phyloP scores from a whole-genome alignment of 2,888 invertebrate genomes.

The Podotricha telesiphe region DNA sequence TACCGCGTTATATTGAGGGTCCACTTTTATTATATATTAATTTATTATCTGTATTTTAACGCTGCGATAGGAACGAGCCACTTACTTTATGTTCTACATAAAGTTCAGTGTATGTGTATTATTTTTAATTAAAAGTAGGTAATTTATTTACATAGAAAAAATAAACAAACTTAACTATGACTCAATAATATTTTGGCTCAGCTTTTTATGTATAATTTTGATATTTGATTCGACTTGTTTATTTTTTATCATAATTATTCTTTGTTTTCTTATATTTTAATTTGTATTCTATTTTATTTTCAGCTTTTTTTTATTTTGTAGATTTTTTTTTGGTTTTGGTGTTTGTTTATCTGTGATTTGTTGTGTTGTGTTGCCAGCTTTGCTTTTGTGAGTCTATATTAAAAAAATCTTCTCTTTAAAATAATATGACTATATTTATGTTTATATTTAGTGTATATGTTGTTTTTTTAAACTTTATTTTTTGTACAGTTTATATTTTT shows the following conservation, averaged over 20 bases:
- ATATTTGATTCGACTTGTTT: background rate
- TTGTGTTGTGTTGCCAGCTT: constrained; percentile 1
- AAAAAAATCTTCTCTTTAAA: background rate
- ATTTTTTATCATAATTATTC: background rate
- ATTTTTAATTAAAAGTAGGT: background rate
- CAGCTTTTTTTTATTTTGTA: background rate
- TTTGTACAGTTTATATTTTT: background rate
- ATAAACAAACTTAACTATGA: constrained; percentile 6
- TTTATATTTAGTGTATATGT: too few relatives aligned
- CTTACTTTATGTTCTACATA: constrained; percentile 76
- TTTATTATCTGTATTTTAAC: constrained; percentile 20
- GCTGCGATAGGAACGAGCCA: constrained; percentile 68
- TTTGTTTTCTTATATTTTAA: background rate
- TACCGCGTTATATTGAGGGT: background rate
- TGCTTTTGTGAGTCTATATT: background rate
- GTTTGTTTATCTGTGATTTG: background rate
- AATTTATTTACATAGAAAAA: background rate
- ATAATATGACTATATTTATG: too few relatives aligned
- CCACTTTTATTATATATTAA: background rate
- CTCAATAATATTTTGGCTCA: background rate
- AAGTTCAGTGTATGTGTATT: constrained; percentile 70
- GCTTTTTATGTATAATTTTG: background rate
- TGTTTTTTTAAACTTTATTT: background rate
- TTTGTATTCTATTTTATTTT: background rate
- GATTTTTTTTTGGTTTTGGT: background rate